Conservation (phyloP, 2,888 invertebrate species). For the Andrena bicolor region DNA sequence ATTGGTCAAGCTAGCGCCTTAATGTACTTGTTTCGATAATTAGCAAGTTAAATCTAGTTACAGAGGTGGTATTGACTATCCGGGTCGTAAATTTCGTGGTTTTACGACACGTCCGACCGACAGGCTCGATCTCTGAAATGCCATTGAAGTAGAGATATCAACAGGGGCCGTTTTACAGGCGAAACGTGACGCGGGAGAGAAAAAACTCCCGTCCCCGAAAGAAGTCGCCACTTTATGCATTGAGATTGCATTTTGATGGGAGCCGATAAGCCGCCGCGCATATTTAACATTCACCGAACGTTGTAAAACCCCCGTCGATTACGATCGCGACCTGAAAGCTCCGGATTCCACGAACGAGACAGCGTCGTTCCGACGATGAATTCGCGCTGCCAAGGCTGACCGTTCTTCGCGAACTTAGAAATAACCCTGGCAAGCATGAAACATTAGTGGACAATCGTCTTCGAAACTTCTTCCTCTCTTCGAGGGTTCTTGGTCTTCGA, state of each 20-base stretch:
- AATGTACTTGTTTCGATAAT: constrained; percentile 9
- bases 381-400: constrained; percentile 6
- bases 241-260: constrained; percentile 18
- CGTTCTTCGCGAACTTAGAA: background rate
- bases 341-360: constrained; percentile 10
- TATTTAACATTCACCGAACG: constrained; percentile 18
- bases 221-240: constrained; percentile 11
- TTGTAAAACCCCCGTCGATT: constrained; percentile 15
- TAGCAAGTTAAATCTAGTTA: constrained; percentile 16
- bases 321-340: constrained; percentile 16
- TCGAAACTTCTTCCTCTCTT: background rate
- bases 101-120: constrained; percentile 6
- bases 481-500: background rate
- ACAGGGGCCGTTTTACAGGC: background rate
- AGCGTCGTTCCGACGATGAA: constrained; percentile 21
- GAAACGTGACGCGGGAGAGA: background rate
- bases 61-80: constrained; percentile 1
- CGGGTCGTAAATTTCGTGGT: background rate
- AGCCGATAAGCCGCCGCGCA: constrained; percentile 15
- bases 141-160: constrained; percentile 14
- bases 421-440: background rate
- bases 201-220: constrained; percentile 8
- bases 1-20: background rate
- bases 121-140: background rate
- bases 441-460: background rate